phyloP scores from a whole-genome alignment of 2,797 vertebrate genomes.

The Acanthurus tractus region DNA sequence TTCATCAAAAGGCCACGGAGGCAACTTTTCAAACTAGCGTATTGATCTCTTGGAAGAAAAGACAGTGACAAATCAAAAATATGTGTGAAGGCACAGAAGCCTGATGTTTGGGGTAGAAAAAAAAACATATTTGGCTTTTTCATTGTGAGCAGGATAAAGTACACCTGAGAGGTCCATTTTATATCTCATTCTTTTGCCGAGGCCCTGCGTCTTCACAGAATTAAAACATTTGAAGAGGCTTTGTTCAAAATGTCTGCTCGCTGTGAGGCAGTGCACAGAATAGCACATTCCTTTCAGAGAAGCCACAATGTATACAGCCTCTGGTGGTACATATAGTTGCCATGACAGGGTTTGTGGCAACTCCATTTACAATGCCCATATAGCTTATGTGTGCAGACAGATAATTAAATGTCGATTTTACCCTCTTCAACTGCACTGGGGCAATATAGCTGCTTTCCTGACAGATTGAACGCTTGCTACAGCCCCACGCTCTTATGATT shows the following conservation, averaged over 20 bases:
- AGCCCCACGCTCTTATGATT: constrained; percentile 71
- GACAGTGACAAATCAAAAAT: constrained; percentile 44
- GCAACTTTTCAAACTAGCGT: constrained; percentile 63
- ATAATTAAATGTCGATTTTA: constrained; percentile 83
- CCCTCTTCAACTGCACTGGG: constrained; percentile 64
- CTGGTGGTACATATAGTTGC: constrained; percentile 35
- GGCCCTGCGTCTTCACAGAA: neutral
- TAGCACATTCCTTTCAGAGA: neutral
- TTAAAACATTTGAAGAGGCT: constrained; percentile 23
- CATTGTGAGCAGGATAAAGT: constrained; percentile 23
- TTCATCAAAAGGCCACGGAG: constrained; percentile 54
- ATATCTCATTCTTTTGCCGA: constrained; percentile 18
- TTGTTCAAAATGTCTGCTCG: neutral
- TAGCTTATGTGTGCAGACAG: constrained; percentile 64
- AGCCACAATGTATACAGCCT: constrained; percentile 1
- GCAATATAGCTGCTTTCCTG: constrained; percentile 74
- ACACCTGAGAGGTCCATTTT: constrained; percentile 15
- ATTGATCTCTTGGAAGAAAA: constrained; percentile 60
- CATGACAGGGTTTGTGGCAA: constrained; percentile 44
- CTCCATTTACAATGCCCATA: constrained; percentile 64
- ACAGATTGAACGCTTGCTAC: constrained; percentile 76
- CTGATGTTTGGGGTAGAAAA: constrained; percentile 28
- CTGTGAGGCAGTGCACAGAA: constrained; percentile 13
- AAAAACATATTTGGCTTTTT: constrained; percentile 44
- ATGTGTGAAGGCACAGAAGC: constrained; percentile 34